A percentile compares a stretch with the other conserved stretches of the same genome.
phyloP scores from a whole-genome alignment of 1,140 invertebrate genomes.

The Linepithema humile region DNA sequence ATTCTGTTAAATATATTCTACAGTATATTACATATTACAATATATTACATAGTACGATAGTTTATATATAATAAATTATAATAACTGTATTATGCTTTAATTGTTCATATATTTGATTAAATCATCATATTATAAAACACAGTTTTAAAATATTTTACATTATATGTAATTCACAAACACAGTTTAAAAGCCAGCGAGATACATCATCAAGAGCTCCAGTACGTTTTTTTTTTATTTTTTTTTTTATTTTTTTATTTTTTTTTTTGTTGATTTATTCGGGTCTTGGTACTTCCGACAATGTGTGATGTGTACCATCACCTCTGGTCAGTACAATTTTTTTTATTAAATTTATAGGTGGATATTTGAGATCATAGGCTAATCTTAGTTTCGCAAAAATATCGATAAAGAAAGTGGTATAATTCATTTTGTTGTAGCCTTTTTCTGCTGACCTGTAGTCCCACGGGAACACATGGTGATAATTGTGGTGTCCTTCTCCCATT shows the following conservation, averaged over 20 bases:
- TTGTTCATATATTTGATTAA: too few species aligned
- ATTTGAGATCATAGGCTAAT: constrained; percentile 88
- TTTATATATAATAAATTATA: too few species aligned
- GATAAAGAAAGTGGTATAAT: constrained; percentile 85
- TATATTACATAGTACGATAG: too few species aligned
- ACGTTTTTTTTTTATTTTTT: neutral
- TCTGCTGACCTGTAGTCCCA: constrained; percentile 91
- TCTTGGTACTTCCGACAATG: neutral
- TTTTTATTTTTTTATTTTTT: too few species aligned
- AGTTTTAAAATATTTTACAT: too few species aligned
- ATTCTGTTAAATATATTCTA: too few species aligned
- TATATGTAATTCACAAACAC: too few species aligned
- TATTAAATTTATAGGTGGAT: constrained; percentile 85
- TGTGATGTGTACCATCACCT: constrained; percentile 65
- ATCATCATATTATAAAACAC: too few species aligned
- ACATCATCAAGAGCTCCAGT: neutral
- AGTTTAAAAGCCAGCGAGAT: too few species aligned
- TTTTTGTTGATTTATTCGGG: neutral
- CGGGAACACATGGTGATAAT: constrained; percentile 93
- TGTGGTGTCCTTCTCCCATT: constrained; percentile 89
- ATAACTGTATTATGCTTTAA: too few species aligned
- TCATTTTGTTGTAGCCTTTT: constrained; percentile 84
- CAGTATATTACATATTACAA: too few species aligned
- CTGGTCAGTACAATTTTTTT: constrained; percentile 84
- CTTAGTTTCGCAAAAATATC: constrained; percentile 84